These are phyloP conservation scores for Himalopsyche tibetana DNA, from an alignment of 2,888 invertebrate species.

Conservation along the genomic window DNA sequence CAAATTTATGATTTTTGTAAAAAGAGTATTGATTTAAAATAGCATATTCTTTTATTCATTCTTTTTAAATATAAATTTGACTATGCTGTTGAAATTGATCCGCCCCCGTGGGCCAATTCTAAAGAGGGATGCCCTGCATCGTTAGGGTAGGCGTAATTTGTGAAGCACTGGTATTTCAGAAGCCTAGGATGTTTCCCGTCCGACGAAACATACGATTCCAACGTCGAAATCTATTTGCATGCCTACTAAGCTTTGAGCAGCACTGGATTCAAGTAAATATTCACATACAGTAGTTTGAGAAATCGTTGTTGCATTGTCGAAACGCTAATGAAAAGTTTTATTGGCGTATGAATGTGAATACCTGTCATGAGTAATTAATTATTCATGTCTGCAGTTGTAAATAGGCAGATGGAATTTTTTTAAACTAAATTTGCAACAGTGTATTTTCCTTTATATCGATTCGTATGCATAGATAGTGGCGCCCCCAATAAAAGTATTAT, in stretches of 20 bases:
- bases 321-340: conserved; percentile 22
- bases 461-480: too few species aligned
- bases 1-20: too few species aligned
- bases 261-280: neutral
- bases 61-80: neutral
- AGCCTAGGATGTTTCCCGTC: neutral
- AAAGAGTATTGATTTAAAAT: too few species aligned
- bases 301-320: conserved; percentile 3
- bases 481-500: too few species aligned
- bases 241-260: neutral
- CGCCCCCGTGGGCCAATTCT: neutral
- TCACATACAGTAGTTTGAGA: neutral
- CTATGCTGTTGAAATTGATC: neutral
- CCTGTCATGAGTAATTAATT: too few species aligned
- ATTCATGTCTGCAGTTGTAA: too few species aligned
- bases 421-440: too few species aligned
- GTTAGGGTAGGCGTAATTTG: conserved; percentile 22
- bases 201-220: neutral
- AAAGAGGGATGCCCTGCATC: neutral
- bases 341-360: too few species aligned
- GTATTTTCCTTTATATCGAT: too few species aligned
- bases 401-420: too few species aligned
- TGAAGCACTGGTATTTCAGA: conserved; percentile 28
- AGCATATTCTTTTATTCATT: too few species aligned
- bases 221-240: conserved; percentile 32